Evolutionary conservation across 2,113 vertebrate genomes (phyloP).

Genomic region (Rhynchomys soricoides): DNA sequence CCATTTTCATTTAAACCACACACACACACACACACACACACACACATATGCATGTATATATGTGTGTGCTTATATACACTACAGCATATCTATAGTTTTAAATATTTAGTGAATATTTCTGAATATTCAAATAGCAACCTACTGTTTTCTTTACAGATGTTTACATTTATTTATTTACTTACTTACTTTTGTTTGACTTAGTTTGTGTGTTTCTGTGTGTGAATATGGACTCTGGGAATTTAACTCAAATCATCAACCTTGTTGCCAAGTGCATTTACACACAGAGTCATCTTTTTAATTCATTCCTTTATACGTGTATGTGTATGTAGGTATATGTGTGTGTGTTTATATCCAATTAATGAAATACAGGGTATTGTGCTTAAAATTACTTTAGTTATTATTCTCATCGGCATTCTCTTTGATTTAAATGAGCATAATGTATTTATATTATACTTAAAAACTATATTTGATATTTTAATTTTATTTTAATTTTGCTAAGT

Average conservation of each 20-base stretch:
- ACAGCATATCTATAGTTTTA: not conserved
- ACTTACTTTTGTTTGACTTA: not conserved
- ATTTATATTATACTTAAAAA: not conserved
- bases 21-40: too few relatives aligned
- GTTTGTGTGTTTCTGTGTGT: not conserved
- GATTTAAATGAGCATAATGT: not conserved
- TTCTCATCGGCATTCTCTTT: not conserved
- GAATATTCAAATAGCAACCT: not conserved
- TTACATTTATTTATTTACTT: not conserved
- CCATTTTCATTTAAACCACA: not conserved
- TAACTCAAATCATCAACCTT: not conserved
- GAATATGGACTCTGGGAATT: not conserved
- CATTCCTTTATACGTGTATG: not conserved
- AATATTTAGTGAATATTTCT: constrained; percentile 34
- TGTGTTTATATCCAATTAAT: not conserved
- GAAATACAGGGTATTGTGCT: not conserved
- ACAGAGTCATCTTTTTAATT: not conserved
- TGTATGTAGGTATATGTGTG: not conserved
- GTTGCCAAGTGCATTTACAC: not conserved
- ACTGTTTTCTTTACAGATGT: not conserved
- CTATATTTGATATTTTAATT: not conserved
- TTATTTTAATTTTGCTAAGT: constrained; percentile 14
- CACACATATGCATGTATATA: too few relatives aligned
- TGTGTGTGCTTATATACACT: not conserved
- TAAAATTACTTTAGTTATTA: not conserved